Percentiles rank a stretch among this genome's conserved stretches.
Evolutionary conservation across 1,140 invertebrate species (phyloP).

Genomic region (Battus philenor): DNA sequence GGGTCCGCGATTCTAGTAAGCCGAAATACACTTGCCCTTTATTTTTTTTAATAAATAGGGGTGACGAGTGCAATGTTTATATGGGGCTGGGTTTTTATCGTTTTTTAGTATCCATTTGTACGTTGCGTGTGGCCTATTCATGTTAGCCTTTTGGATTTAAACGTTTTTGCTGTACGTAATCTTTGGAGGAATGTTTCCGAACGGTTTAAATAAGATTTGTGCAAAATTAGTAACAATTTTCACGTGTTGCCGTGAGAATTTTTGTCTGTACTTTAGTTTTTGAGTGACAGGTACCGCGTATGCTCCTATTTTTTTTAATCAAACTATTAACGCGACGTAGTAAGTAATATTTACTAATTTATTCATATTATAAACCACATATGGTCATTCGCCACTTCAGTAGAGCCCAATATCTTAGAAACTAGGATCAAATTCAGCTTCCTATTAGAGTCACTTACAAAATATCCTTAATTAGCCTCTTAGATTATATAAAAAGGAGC

Average conservation of each 20-base stretch:
- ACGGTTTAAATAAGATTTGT: constrained; percentile 16
- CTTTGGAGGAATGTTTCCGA: constrained; percentile 32
- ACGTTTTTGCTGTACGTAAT: constrained; percentile 30
- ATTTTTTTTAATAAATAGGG: constrained; percentile 47
- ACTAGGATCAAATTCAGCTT: too few species aligned
- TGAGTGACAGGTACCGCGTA: constrained; percentile 9
- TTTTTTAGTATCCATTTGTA: constrained; percentile 24
- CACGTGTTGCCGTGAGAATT: constrained; percentile 33
- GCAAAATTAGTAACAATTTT: constrained; percentile 22
- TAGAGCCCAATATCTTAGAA: too few species aligned
- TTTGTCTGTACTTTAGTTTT: constrained; percentile 13
- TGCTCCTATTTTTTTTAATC: constrained; percentile 3
- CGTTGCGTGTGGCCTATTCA: constrained; percentile 40
- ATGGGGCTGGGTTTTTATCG: constrained; percentile 28
- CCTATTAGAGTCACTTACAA: too few species aligned
- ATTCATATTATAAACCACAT: not conserved
- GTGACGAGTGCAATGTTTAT: constrained; percentile 40
- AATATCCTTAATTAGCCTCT: too few species aligned
- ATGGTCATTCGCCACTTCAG: too few species aligned
- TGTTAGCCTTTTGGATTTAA: constrained; percentile 27
- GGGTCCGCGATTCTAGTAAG: not conserved
- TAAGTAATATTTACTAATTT: too few species aligned
- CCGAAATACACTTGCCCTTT: not conserved
- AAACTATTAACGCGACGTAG: too few species aligned
- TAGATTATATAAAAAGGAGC: too few species aligned